A percentile compares a stretch with the other conserved stretches of the same genome.
Conservation (phyloP, 2,888 invertebrate genomes). For the Mayetiola destructor region DNA sequence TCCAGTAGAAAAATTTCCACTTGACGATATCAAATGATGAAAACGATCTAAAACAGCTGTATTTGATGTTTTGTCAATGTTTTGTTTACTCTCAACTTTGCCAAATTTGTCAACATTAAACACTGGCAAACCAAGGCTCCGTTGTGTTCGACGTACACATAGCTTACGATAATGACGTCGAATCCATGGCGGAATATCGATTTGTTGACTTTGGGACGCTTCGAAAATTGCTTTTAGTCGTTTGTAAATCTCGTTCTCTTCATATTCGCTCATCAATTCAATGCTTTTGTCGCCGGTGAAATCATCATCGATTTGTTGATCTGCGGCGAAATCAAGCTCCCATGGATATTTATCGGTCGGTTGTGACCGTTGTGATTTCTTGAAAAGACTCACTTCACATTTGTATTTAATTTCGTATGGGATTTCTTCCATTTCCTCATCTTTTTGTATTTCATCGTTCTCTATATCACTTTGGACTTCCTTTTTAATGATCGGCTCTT, state of each 20-base stretch:
- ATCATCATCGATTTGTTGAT: slow-evolving; percentile 17
- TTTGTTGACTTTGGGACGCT: slow-evolving; percentile 23
- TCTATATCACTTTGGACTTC: slow-evolving; percentile 21
- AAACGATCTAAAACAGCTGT: slow-evolving; percentile 31
- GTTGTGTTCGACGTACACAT: slow-evolving; percentile 40
- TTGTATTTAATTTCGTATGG: slow-evolving; percentile 9
- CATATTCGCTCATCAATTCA: slow-evolving; percentile 28
- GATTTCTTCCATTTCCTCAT: background rate
- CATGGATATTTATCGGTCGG: slow-evolving; percentile 36
- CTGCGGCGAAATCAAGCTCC: slow-evolving; percentile 26
- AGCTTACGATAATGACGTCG: slow-evolving; percentile 44
- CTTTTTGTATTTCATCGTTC: slow-evolving; percentile 19
- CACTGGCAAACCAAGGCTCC: slow-evolving; percentile 40
- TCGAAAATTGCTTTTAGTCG: slow-evolving; percentile 26
- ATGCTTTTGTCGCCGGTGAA: slow-evolving; percentile 18
- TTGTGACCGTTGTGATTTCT: slow-evolving; percentile 19
- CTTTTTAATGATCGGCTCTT: background rate
- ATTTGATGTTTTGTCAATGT: slow-evolving; percentile 15
- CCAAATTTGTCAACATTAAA: slow-evolving; percentile 42
- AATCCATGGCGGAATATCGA: slow-evolving; percentile 28
- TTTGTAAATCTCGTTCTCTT: slow-evolving; percentile 28
- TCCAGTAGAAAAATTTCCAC: background rate
- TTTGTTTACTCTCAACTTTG: background rate
- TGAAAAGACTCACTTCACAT: slow-evolving; percentile 33
- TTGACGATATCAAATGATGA: slow-evolving; percentile 19